Evolutionary conservation across 2,888 invertebrate species (phyloP), one percentile per base, ranked within the genome.

Genomic region (Drosophila cognata): DNA sequence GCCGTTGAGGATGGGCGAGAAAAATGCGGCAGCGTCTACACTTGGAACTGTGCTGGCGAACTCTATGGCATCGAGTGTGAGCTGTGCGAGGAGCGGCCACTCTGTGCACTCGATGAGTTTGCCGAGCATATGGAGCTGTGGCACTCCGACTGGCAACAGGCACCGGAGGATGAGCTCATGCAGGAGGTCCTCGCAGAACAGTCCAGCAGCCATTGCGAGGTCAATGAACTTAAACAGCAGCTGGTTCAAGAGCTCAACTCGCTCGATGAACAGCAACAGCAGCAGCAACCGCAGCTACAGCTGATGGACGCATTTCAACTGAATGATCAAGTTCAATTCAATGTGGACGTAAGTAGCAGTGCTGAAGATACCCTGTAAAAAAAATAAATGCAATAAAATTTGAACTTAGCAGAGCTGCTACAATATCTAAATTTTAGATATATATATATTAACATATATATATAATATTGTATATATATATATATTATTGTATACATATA

Each of bases 41-140:
- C 90, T 58, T 91, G 91, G 91, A 82, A 89, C 58, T 91, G 91
- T 74, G 91, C 82, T 11, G 89, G 83, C 4, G 90, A 92, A 58
- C 76, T 86, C 10, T 92, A 88, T 67, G 91, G 85, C 31, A 81
- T 92, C 43, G 92, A 91, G 79, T 92, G 91, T 70, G 78, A 81
- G 28, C 77, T 92, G 16, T 92, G 92, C 77, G 92, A 91, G 64
- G 91, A 92, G 70, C 83, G 81, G 0, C 90, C 91, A 0, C 68
- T 92, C 1, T 92, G 91, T 41, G 83, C 91, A 1, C 71, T 92
- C 7, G 63, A 84, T 29, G 92, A 91, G 35, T 92, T 91, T 50
- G 79, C 90, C 1, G 84, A 90, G 61, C 91, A 92, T 33, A 92
- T 92, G 92, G 83, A 91, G 13, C 62, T 90, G 8, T 92, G 92